phyloP scores from a whole-genome alignment of 2,888 invertebrate species.

The Lasioglossum leucozonium region DNA sequence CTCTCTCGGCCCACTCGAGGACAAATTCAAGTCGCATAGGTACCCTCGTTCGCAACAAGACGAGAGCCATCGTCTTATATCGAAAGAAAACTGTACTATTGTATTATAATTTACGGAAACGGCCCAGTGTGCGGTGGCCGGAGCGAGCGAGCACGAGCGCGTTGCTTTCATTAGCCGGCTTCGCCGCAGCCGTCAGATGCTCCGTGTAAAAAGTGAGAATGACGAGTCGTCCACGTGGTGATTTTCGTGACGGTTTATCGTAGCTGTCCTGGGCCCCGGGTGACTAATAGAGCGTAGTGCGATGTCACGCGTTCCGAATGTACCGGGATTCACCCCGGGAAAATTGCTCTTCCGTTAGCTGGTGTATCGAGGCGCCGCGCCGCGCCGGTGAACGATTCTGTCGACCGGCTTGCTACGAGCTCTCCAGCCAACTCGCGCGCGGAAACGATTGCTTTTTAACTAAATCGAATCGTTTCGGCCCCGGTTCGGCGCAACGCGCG shows the following conservation, averaged over 20 bases:
- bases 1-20: too few relatives aligned
- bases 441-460: slow-evolving; percentile 40
- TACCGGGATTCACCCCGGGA: slow-evolving; percentile 39
- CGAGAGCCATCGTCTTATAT: neutral
- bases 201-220: slow-evolving; percentile 65
- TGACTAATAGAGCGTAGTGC: slow-evolving; percentile 63
- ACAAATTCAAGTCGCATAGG: too few relatives aligned
- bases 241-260: slow-evolving; percentile 67
- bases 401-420: neutral
- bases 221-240: slow-evolving; percentile 41
- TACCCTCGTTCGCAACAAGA: too few relatives aligned
- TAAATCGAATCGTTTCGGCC: slow-evolving; percentile 50
- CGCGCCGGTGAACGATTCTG: slow-evolving; percentile 35
- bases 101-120: too few relatives aligned
- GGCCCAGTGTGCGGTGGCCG: neutral
- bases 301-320: slow-evolving; percentile 63
- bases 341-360: slow-evolving; percentile 72
- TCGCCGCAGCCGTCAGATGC: slow-evolving; percentile 46
- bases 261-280: slow-evolving; percentile 73
- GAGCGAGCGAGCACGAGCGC: slow-evolving; percentile 1
- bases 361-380: slow-evolving; percentile 37
- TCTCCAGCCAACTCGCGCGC: neutral
- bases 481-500: neutral
- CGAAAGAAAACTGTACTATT: neutral
- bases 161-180: slow-evolving; percentile 29